Base-by-base conservation (phyloP, 2,113 vertebrate species). In the Oreochromis aureus region DNA sequence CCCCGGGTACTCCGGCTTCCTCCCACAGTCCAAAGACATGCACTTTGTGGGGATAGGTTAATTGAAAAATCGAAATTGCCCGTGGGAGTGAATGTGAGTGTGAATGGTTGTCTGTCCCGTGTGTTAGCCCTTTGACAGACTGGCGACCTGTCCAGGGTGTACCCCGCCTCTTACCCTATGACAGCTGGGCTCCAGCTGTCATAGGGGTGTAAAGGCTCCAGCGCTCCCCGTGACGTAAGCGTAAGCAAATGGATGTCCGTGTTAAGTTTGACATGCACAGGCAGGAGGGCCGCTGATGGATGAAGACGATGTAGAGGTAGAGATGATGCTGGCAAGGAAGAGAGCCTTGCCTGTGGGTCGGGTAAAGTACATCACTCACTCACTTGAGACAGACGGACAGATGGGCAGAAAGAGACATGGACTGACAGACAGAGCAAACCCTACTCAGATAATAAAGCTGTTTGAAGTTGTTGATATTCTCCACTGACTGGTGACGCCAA, bases 381-480 rank as follows among this genome's bases (percentile, higher is more conserved):
- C 22, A 24, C 88, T 27, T 2, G 22, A 88, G 81, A 79, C 58
- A 53, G 82, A 48, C 9, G 30, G 85, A 81, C 58, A 63, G 36
- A 82, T 30, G 53, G 59, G 24, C 54, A n/a, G 81, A 82, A 41
- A 56, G 76, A 83, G 55, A 7, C 61, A n/a, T 4, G 2, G 16
- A 11, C 86, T 55, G 81, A 86, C 80, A 89, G 86, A 53, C 5
- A 7, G 58, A 36, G 83, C 8, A 39, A 83, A 86, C 59, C 51
- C 15, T 36, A 80, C 86, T 89, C 88, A 78, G 84, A 88, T 44
- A 55, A 78, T 16, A 32, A 87, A 69, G 66, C 54, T 19, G 82
- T 94, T 92, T 93, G 93, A 94, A 91, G 90, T 90, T 24, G 79
- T 34, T 48, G 83, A 82, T 89, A 36, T 76, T 86, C 83, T 86